phyloP scores from a whole-genome alignment of 2,113 vertebrate genomes.

The Muntiacus reevesi region DNA sequence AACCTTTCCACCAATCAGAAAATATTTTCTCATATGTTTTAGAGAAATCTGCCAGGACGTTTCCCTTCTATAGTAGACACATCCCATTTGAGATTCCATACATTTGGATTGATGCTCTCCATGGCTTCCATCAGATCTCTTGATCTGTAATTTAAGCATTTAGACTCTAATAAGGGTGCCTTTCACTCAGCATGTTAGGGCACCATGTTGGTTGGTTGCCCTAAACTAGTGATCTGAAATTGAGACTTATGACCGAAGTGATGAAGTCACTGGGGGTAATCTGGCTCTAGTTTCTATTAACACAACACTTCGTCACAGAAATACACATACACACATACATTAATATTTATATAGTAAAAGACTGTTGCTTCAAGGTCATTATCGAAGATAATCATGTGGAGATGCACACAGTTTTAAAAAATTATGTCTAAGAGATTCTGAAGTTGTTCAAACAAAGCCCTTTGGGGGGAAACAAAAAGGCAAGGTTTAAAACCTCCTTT shows the following conservation, averaged over 20 bases:
- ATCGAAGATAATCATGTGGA: neutral
- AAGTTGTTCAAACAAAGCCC: neutral
- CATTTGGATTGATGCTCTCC: neutral
- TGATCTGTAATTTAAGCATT: neutral
- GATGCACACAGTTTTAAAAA: neutral
- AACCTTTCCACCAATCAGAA: neutral
- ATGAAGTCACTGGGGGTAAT: neutral
- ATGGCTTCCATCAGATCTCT: neutral
- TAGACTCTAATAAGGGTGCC: neutral
- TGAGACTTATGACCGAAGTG: neutral
- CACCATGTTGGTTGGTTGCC: neutral
- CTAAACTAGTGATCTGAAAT: neutral
- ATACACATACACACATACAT: neutral
- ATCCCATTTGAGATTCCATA: neutral
- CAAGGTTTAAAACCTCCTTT: neutral
- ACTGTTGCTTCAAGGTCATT: neutral
- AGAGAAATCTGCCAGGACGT: neutral
- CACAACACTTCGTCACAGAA: neutral
- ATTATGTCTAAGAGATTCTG: neutral
- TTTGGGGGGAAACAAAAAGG: neutral
- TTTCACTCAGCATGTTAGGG: neutral
- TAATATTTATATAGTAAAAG: neutral
- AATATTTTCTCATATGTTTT: neutral
- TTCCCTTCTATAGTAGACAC: neutral
- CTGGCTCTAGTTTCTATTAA: neutral